Evolutionary conservation across 2,113 vertebrate species (phyloP), one percentile per base, ranked within the genome.

Genomic region (Clinocottus analis): DNA sequence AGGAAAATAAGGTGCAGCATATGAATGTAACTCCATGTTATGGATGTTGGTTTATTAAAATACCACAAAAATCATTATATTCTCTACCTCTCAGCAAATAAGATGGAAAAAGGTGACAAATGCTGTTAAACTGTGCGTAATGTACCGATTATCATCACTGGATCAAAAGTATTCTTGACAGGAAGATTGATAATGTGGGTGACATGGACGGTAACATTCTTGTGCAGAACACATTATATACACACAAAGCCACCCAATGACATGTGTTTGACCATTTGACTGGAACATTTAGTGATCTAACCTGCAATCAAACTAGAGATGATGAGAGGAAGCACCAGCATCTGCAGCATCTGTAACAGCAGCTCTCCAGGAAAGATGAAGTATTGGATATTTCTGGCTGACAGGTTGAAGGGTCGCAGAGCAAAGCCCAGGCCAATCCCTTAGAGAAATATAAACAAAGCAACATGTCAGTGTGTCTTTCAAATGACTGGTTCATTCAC

Each of bases 231-330:
- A 27, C 13, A 65, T 14, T 35, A 33, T 17, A 45, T 14, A 45
- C 43, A 45, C 14, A 17, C 14, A 45, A 16, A 45, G 43, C 43
- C 43, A 45, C 43, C 43, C 43, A 45, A 17, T 39, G 37, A 39
- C 37, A 39, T 9, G 39, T 12, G 58, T 23, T 31, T 17, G 39
- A 8, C 25, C 37, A 61, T 27, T 7, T 58, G 23, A 58, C 27
- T 43, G 37, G 16, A 65, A 60, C 9, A 70, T 47, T 1, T 5
- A 2, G 33, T 13, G 10, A 29, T 37, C 61, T 33, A 19, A 83
- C 74, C 81, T 80, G 80, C 25, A 41, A 87, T 74, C 51, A 87
- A 19, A 55, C 59, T 74, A 37, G 69, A 74, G 16, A 29, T 47
- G 61, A 83, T 61, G 33, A 80, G 35, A 45, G 69, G 77, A 70